phyloP scores from a whole-genome alignment of 2,888 invertebrate species.

The Scaptomyza flava region DNA sequence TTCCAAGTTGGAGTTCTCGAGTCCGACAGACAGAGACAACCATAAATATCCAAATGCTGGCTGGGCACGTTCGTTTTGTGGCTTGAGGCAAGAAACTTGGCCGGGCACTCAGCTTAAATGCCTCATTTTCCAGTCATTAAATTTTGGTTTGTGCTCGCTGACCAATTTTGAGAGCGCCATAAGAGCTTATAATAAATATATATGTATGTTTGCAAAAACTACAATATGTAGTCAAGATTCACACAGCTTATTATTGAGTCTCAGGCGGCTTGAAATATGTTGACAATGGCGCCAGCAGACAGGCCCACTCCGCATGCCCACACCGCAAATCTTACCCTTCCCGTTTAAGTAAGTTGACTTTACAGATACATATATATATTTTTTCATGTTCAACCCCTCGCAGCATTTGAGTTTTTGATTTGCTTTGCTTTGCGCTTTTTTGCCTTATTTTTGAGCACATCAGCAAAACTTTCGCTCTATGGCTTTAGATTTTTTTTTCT shows the following conservation, averaged over 20 bases:
- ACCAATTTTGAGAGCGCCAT: slow-evolving; percentile 71
- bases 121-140: slow-evolving; percentile 80
- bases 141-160: slow-evolving; percentile 63
- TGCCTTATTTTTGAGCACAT: slow-evolving; percentile 56
- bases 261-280: slow-evolving; percentile 71
- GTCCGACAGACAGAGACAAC: slow-evolving; percentile 49
- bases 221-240: slow-evolving; percentile 52
- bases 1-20: slow-evolving; percentile 3
- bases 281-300: slow-evolving; percentile 73
- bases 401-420: slow-evolving; percentile 76
- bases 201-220: slow-evolving; percentile 32
- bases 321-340: slow-evolving; percentile 7
- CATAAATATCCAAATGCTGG: slow-evolving; percentile 66
- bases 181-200: slow-evolving; percentile 54
- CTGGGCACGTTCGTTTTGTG: slow-evolving; percentile 61
- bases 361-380: slow-evolving; percentile 1
- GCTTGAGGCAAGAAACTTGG: slow-evolving; percentile 28
- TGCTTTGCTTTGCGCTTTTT: slow-evolving; percentile 48
- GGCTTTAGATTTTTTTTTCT: slow-evolving; percentile 35
- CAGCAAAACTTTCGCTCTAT: slow-evolving; percentile 64
- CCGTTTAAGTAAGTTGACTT: slow-evolving; percentile 21
- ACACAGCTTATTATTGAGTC: slow-evolving; percentile 75
- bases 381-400: slow-evolving; percentile 61
- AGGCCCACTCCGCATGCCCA: slow-evolving; percentile 15
- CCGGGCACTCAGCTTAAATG: slow-evolving; percentile 75